Conservation (phyloP, 1,140 invertebrate species). For the Liolophura sinensis region DNA sequence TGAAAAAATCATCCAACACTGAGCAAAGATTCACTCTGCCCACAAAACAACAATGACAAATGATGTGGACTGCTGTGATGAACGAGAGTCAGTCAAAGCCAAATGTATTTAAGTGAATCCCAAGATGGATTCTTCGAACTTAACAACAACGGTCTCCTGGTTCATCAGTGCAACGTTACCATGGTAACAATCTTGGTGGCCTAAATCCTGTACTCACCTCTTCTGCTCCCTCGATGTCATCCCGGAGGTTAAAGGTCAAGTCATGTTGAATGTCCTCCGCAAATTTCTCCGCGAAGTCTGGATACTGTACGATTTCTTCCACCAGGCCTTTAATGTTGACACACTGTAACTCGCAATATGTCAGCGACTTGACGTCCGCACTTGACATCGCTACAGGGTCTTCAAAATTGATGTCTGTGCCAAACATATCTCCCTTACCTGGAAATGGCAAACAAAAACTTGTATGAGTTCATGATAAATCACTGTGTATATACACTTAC, state of each 20-base stretch:
- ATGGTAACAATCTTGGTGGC: too few relatives aligned
- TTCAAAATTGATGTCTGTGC: slow-evolving; percentile 77
- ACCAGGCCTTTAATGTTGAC: slow-evolving; percentile 81
- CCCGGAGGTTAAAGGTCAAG: slow-evolving; percentile 90
- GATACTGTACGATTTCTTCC: slow-evolving; percentile 88
- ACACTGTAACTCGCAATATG: slow-evolving; percentile 94
- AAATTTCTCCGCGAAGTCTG: slow-evolving; percentile 89
- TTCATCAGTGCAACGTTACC: too few relatives aligned
- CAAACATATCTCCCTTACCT: slow-evolving; percentile 97
- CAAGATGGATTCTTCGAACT: too few relatives aligned
- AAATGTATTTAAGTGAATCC: too few relatives aligned
- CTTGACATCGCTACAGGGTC: slow-evolving; percentile 89
- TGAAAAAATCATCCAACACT: too few relatives aligned
- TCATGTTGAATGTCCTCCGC: slow-evolving; percentile 93
- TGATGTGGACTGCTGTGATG: too few relatives aligned
- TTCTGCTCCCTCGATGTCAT: slow-evolving; percentile 65
- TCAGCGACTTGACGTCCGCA: slow-evolving; percentile 91
- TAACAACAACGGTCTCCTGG: too few relatives aligned
- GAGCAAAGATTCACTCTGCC: too few relatives aligned
- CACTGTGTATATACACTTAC: neutral
- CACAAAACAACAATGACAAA: too few relatives aligned
- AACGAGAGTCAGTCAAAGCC: too few relatives aligned
- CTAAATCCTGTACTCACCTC: slow-evolving; percentile 2
- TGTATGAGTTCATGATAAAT: too few relatives aligned
- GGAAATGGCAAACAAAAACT: slow-evolving; percentile 27